Evolutionary conservation across 2,113 vertebrate genomes (phyloP), one percentile per base, ranked within the genome.

Genomic region (Scomber colias): DNA sequence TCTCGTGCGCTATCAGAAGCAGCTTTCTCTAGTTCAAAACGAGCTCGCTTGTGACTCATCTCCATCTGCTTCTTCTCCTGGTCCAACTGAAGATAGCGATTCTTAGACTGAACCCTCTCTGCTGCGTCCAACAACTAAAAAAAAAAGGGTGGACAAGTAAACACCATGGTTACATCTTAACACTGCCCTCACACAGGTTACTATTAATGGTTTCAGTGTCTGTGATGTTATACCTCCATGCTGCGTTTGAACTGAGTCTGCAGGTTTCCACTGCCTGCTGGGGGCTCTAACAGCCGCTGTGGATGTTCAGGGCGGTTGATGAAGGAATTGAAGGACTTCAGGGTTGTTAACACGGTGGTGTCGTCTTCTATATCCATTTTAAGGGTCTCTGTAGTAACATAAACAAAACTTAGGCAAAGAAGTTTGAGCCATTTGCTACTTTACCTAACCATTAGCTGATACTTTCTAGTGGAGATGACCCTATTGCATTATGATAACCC

Each of bases 51-150:
- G 92, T 99, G 97, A 83, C 97, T 98, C 64, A 99, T 87, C 77
- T 98, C 97, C 97, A 99, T 97, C 90, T 97, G 97, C 88, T 96
- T 96, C 94, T 98, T 99, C 93, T 99, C 97, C 69, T 97, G 90
- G 77, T 98, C 97, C 92, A 97, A 83, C 87, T 98, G 97, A 66
- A 98, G 89, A 72, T 97, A 94, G 68, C 94, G 95, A 1, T 95
- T 96, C 80, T 96, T 95, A 0, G 97, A 96, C 7, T 95, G 95
- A 88, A 97, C 96, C 79, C 95, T 95, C 56, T 96, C 96, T 0
- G 96, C 97, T 35, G 97, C 96, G 1, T 98, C 97, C 77, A 98
- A 94, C 90, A 97, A 53, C 97, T 99, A 81, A 8, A 19, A 51
- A 9, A 45, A 51, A 24, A 44, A 44, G 10, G 16, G 17, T 46